Percentiles rank a stretch among this genome's conserved stretches.
phyloP scores from a whole-genome alignment of 2,888 invertebrate species.

The Coleophora deauratella region DNA sequence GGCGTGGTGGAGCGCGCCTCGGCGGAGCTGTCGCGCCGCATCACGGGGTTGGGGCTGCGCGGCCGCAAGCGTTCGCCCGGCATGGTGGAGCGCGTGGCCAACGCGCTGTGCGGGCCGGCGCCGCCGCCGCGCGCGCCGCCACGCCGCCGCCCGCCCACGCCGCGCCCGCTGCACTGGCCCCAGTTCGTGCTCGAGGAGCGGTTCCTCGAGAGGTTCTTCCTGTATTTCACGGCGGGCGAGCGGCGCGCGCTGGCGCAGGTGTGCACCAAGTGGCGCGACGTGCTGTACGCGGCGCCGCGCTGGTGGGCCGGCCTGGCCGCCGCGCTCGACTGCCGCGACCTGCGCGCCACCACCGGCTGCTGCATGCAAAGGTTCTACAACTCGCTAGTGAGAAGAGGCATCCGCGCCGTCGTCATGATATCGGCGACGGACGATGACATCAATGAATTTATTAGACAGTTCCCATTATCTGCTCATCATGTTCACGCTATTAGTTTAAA shows the following conservation, averaged over 20 bases:
- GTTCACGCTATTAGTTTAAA: conserved; percentile 89
- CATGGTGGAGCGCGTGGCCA: conserved; percentile 91
- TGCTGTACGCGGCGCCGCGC: conserved; percentile 88
- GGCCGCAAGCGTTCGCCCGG: conserved; percentile 75
- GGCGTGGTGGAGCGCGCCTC: conserved; percentile 94
- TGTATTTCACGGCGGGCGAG: conserved; percentile 86
- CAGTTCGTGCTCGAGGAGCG: conserved; percentile 88
- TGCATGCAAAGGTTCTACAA: conserved; percentile 80
- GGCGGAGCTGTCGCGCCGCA: conserved; percentile 90
- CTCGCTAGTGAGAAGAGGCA: conserved; percentile 87
- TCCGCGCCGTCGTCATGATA: conserved; percentile 87
- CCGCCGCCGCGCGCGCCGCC: conserved; percentile 45
- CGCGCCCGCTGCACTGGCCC: conserved; percentile 78
- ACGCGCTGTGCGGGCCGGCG: conserved; percentile 86
- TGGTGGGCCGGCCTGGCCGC: conserved; percentile 92
- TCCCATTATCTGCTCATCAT: conserved; percentile 87
- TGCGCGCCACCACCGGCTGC: conserved; percentile 74
- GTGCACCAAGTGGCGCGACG: conserved; percentile 90
- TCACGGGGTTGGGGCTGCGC: conserved; percentile 86
- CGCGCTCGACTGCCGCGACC: conserved; percentile 88
- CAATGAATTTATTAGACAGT: conserved; percentile 88
- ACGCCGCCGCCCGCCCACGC: conserved; percentile 65
- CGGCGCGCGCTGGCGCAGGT: conserved; percentile 86
- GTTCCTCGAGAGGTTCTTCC: conserved; percentile 89
- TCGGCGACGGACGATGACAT: conserved; percentile 94